These are phyloP conservation scores for Apus apus DNA, from an alignment of 2,113 vertebrate species.

Conservation along the genomic window DNA sequence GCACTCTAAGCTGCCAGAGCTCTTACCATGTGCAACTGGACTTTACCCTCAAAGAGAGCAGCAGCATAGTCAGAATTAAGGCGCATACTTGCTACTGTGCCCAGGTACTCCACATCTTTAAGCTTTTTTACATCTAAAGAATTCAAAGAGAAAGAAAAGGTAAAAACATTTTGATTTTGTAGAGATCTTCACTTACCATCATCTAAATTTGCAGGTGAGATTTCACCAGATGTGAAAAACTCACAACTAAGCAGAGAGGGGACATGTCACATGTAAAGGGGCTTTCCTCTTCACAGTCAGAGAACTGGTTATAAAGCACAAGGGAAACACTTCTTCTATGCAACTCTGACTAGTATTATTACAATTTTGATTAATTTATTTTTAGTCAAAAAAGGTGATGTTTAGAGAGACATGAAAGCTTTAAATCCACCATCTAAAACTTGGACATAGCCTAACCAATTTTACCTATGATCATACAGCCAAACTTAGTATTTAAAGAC, in stretches of 20 bases:
- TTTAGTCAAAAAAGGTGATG: neutral
- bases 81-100: conserved; percentile 89
- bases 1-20: neutral
- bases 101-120: conserved; percentile 94
- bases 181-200: neutral
- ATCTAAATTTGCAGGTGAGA: neutral
- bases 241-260: neutral
- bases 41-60: conserved; percentile 94
- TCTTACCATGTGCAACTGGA: conserved; percentile 95
- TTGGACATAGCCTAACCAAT: neutral
- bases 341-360: neutral
- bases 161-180: neutral
- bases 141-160: neutral
- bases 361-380: neutral
- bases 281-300: neutral
- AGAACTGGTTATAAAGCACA: neutral
- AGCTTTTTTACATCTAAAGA: conserved; percentile 84
- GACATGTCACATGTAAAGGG: neutral
- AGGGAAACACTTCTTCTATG: neutral
- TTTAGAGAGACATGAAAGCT: neutral
- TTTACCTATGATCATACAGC: neutral
- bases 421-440: neutral
- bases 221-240: neutral
- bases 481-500: neutral
- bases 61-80: conserved; percentile 95